phyloP scores from a whole-genome alignment of 2,113 vertebrate genomes.

The Salvelinus sp. region DNA sequence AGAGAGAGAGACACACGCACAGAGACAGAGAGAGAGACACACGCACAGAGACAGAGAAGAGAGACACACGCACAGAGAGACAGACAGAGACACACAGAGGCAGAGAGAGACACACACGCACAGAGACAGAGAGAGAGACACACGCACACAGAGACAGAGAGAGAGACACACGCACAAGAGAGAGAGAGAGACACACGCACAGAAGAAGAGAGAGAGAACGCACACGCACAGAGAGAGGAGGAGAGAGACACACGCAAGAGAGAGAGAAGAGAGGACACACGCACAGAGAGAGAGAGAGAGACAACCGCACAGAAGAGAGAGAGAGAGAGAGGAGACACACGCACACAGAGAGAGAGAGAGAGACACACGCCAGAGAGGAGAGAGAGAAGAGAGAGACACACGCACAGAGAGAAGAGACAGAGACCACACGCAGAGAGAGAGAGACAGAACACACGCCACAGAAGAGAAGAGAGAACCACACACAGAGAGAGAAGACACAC shows the following conservation, averaged over 20 bases:
- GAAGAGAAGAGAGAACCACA: neutral
- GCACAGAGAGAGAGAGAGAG: neutral
- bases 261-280: neutral
- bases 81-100: neutral
- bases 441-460: no score
- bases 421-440: neutral
- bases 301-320: no score
- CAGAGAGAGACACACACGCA: no score
- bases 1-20: neutral
- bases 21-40: neutral
- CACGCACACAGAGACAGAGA: neutral
- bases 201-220: neutral
- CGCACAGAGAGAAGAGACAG: neutral
- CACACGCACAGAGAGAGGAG: neutral
- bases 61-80: neutral
- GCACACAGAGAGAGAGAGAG: neutral
- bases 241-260: neutral
- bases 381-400: neutral
- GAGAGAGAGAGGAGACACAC: no score
- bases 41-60: neutral
- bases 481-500: neutral
- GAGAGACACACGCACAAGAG: neutral
- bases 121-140: neutral
- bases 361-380: neutral
- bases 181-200: neutral